A percentile compares a stretch with the other conserved stretches of the same genome.
Conservation (phyloP, 2,797 vertebrate species). For the Cossypha heuglini region DNA sequence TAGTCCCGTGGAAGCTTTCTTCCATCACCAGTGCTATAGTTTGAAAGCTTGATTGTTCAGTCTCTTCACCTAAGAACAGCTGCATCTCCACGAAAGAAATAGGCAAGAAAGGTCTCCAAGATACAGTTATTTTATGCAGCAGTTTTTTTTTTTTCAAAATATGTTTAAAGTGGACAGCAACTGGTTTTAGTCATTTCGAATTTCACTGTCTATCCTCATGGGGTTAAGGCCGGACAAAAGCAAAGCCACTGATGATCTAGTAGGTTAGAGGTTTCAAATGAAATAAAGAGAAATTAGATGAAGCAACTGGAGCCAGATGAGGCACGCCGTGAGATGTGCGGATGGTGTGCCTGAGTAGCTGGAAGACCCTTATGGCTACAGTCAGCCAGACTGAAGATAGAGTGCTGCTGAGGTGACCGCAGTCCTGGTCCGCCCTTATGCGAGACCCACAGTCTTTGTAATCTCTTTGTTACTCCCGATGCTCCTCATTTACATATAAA, state of each 20-base stretch:
- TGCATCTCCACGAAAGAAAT: neutral
- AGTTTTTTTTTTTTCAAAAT: neutral
- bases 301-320: neutral
- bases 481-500: neutral
- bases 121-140: neutral
- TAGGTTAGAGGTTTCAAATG: neutral
- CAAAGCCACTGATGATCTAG: neutral
- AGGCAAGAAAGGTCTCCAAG: neutral
- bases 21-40: rapidly evolving
- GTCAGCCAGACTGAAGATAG: neutral
- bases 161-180: neutral
- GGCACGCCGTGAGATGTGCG: neutral
- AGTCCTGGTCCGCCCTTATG: rapidly evolving
- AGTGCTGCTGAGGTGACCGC: neutral
- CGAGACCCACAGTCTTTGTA: neutral
- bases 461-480: neutral
- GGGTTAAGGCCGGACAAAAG: neutral
- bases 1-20: neutral
- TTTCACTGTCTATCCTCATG: neutral
- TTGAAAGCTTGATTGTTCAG: neutral
- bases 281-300: neutral
- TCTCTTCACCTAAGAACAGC: neutral
- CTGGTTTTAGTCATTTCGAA: neutral
- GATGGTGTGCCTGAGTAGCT: neutral
- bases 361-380: neutral